Evolutionary conservation across 1,140 invertebrate species (phyloP).

Genomic region (Zaprionus inermis): DNA sequence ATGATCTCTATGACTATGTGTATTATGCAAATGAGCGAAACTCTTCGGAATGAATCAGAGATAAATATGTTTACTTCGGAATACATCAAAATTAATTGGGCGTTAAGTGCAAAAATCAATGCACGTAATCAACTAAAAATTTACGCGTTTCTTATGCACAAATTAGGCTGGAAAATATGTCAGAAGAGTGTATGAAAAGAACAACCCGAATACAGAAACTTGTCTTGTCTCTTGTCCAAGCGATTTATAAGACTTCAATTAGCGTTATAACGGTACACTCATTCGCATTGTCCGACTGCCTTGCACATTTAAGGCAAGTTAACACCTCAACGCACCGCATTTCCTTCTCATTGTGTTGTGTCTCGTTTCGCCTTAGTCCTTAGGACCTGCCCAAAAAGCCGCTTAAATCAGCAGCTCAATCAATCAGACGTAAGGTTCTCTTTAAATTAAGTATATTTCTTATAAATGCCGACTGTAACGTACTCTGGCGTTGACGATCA

Average conservation of each 20-base stretch:
- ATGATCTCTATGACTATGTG: background rate
- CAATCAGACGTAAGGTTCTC: constrained; percentile 69
- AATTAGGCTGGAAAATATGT: constrained; percentile 40
- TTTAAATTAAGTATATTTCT: constrained; percentile 71
- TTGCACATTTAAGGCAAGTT: constrained; percentile 60
- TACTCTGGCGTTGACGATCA: constrained; percentile 45
- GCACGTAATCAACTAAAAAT: constrained; percentile 31
- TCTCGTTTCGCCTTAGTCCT: background rate
- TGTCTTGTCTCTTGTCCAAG: constrained; percentile 21
- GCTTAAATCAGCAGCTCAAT: constrained; percentile 80
- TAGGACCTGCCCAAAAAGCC: constrained; percentile 49
- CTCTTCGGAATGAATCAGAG: background rate
- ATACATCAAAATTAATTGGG: constrained; percentile 54
- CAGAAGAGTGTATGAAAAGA: background rate
- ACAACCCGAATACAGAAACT: background rate
- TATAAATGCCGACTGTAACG: constrained; percentile 43
- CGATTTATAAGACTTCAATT: constrained; percentile 74
- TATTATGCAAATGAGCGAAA: constrained; percentile 36
- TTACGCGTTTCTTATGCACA: constrained; percentile 45
- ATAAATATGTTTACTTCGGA: background rate
- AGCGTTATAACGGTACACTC: constrained; percentile 64
- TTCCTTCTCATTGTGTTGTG: background rate
- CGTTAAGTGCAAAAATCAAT: constrained; percentile 76
- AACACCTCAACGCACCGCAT: constrained; percentile 62
- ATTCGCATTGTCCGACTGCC: background rate